phyloP scores from a whole-genome alignment of 1,140 invertebrate species.

The Brachionus plicatilis region DNA sequence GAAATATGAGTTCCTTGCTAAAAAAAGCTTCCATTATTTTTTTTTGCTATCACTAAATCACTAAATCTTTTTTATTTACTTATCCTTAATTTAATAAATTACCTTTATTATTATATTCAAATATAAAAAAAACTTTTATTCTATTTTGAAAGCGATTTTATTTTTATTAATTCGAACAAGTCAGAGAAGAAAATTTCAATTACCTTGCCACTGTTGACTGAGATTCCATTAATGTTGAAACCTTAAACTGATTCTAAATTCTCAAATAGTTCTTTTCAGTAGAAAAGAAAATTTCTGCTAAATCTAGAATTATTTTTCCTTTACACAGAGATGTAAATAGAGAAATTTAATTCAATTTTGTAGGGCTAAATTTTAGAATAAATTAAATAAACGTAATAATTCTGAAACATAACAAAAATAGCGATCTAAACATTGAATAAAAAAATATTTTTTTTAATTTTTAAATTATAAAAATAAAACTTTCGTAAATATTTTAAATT shows the following conservation, averaged over 20 bases:
- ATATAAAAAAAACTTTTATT: no score
- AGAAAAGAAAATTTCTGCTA: background rate
- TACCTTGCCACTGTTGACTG: background rate
- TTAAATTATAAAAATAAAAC: background rate
- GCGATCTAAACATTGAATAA: background rate
- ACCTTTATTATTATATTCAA: no score
- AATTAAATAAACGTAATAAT: background rate
- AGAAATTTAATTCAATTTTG: background rate
- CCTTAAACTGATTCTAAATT: background rate
- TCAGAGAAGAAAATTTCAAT: background rate
- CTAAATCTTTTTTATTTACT: no score
- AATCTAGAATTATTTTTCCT: background rate
- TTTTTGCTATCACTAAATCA: no score
- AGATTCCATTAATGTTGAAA: background rate
- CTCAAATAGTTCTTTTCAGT: background rate
- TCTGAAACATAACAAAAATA: background rate
- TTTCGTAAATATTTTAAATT: background rate
- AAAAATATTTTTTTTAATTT: background rate
- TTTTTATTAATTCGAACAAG: no score
- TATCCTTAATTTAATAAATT: no score
- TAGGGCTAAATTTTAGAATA: background rate
- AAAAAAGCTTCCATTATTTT: no score
- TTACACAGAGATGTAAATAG: background rate
- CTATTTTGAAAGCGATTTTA: no score
- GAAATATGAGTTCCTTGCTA: no score